Percentiles rank a stretch among this genome's conserved stretches.
Evolutionary conservation across 2,888 invertebrate species (phyloP).

Genomic region (Pyrochroa serraticornis): DNA sequence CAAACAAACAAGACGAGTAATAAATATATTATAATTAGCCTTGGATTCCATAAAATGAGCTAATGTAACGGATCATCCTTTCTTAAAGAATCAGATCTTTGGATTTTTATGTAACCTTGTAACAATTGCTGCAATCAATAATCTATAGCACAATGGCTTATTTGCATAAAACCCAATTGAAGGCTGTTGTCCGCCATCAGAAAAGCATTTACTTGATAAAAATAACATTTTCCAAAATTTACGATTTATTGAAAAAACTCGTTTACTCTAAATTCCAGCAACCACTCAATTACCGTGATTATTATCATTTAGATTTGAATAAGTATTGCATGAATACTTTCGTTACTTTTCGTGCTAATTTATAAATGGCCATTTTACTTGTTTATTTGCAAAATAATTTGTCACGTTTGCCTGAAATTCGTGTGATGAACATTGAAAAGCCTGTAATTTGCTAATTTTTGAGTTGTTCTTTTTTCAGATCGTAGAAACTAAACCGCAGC

Average conservation of each 20-base stretch:
- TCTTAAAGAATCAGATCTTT: constrained; percentile 41
- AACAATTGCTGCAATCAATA: constrained; percentile 36
- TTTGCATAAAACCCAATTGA: too few species aligned
- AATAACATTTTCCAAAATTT: too few species aligned
- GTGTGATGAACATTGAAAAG: background rate
- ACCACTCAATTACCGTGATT: too few species aligned
- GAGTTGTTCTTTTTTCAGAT: too few species aligned
- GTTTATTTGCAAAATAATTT: constrained; percentile 1
- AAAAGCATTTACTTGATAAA: background rate
- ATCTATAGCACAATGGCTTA: constrained; percentile 1
- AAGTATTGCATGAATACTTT: too few species aligned
- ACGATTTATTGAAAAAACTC: too few species aligned
- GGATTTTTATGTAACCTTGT: constrained; percentile 42
- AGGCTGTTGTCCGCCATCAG: background rate
- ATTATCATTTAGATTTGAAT: too few species aligned
- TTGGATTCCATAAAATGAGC: constrained; percentile 41
- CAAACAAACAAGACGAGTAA: constrained; percentile 40
- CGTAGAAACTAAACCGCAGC: too few species aligned
- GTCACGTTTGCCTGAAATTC: constrained; percentile 1
- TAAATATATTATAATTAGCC: constrained; percentile 44
- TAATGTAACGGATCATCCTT: constrained; percentile 41
- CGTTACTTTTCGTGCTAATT: too few species aligned
- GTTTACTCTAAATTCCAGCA: too few species aligned
- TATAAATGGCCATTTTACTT: too few species aligned
- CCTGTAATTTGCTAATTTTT: constrained; percentile 4